Percentiles rank a stretch among this genome's conserved stretches.
Evolutionary conservation across 2,888 invertebrate genomes (phyloP).

Genomic region (Eubasilissa splendida): DNA sequence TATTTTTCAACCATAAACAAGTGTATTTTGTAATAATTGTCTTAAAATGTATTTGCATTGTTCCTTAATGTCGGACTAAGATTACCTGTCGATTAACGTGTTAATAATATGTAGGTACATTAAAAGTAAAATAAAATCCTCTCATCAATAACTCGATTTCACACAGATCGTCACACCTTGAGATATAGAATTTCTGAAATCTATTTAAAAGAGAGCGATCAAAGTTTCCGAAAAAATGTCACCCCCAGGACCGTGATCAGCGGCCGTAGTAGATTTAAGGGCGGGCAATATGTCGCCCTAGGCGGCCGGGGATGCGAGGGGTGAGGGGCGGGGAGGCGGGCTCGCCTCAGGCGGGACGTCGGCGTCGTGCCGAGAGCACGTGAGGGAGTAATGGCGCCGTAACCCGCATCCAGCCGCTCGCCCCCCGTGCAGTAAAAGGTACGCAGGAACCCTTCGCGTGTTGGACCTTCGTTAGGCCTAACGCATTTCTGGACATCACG

Average conservation of each 20-base stretch:
- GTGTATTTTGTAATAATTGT: too few species aligned
- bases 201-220: slow-evolving; percentile 10
- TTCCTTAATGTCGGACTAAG: too few species aligned
- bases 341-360: neutral
- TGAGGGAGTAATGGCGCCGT: slow-evolving; percentile 7
- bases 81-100: too few species aligned
- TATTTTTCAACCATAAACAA: too few species aligned
- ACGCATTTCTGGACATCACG: slow-evolving; percentile 8
- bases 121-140: too few species aligned
- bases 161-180: neutral
- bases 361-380: slow-evolving; percentile 1
- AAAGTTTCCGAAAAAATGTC: slow-evolving; percentile 6
- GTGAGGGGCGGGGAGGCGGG: too few species aligned
- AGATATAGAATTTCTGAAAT: neutral
- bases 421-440: slow-evolving; percentile 4
- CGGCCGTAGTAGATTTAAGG: neutral
- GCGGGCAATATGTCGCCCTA: neutral
- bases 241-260: neutral
- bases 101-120: too few species aligned
- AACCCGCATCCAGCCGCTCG: slow-evolving; percentile 1
- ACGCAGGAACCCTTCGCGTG: neutral
- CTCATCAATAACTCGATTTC: too few species aligned
- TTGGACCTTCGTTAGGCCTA: slow-evolving; percentile 20
- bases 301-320: neutral
- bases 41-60: too few species aligned